These are phyloP conservation scores for Exocentrus adspersus DNA, from an alignment of 2,888 invertebrate species.

Conservation along the genomic window DNA sequence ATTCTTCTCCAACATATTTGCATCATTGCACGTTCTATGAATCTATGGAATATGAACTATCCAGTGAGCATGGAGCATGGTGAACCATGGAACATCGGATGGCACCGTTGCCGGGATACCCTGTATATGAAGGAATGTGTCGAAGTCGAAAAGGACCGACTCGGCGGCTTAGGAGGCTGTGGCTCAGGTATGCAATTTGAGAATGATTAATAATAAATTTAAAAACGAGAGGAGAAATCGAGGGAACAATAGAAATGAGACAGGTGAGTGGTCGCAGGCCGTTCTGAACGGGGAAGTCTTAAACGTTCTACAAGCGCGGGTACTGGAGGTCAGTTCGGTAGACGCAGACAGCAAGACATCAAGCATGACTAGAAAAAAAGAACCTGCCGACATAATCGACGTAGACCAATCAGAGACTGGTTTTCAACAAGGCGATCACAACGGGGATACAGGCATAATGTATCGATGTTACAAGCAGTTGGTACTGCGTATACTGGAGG, in stretches of 20 bases:
- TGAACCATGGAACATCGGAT: too few relatives aligned
- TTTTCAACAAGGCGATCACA: conserved; percentile 56
- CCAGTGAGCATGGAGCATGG: too few relatives aligned
- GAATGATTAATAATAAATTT: conserved; percentile 21
- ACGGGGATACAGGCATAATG: conserved; percentile 37
- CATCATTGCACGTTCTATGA: too few relatives aligned
- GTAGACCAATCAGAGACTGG: conserved; percentile 63
- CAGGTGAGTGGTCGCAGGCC: conserved; percentile 52
- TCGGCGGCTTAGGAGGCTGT: background rate
- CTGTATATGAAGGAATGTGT: too few relatives aligned
- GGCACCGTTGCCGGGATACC: too few relatives aligned
- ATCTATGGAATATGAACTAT: too few relatives aligned
- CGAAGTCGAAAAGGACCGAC: background rate
- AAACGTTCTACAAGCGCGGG: conserved; percentile 34
- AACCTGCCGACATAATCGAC: conserved; percentile 64
- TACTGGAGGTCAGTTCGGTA: conserved; percentile 59
- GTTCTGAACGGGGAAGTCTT: conserved; percentile 32
- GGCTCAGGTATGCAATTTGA: conserved; percentile 14
- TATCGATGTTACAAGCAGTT: conserved; percentile 13
- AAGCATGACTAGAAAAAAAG: conserved; percentile 63
- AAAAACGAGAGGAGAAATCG: conserved; percentile 8
- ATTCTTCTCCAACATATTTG: too few relatives aligned
- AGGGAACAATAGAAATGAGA: conserved; percentile 49
- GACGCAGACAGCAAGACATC: conserved; percentile 60
- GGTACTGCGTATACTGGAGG: background rate